Conservation (phyloP, 2,888 invertebrate genomes). For the Noctuana brunneofusca region DNA sequence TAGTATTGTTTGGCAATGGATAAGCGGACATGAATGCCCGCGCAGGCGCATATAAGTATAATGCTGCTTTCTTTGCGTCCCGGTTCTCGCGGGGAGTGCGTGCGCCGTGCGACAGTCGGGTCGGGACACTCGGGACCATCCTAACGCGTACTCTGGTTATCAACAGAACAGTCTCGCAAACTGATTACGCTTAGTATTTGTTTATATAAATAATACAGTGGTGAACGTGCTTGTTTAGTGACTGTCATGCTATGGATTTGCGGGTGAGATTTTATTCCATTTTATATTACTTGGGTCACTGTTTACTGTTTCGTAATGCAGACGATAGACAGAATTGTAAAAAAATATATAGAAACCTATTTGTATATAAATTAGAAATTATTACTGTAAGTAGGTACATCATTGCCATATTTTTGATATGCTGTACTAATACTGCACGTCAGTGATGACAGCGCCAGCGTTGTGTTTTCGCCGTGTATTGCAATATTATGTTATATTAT, state of each 20-base stretch:
- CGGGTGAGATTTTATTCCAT: slow-evolving; percentile 53
- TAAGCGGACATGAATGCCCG: slow-evolving; percentile 14
- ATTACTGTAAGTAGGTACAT: too few species aligned
- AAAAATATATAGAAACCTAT: too few species aligned
- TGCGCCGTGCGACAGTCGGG: slow-evolving; percentile 38
- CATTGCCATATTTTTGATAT: too few species aligned
- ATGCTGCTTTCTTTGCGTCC: slow-evolving; percentile 29
- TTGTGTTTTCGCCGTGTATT: too few species aligned
- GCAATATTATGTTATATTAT: too few species aligned
- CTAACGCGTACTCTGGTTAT: slow-evolving; percentile 45
- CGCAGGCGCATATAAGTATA: slow-evolving; percentile 5
- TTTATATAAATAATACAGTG: slow-evolving; percentile 41
- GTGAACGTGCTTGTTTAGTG: slow-evolving; percentile 53
- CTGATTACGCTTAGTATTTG: slow-evolving; percentile 31
- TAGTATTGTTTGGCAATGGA: slow-evolving; percentile 25
- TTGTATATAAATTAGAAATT: too few species aligned
- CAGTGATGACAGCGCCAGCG: too few species aligned
- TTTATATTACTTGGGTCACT: not conserved
- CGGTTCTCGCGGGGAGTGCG: slow-evolving; percentile 39
- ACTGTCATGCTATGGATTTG: slow-evolving; percentile 65
- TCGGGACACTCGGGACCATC: slow-evolving; percentile 44
- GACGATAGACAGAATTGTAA: too few species aligned
- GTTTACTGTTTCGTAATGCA: too few species aligned
- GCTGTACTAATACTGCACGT: too few species aligned
- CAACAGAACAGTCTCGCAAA: slow-evolving; percentile 12